These are phyloP conservation scores for Rhinolophus sinicus DNA, from an alignment of 2,113 vertebrate genomes.

Conservation along the genomic window DNA sequence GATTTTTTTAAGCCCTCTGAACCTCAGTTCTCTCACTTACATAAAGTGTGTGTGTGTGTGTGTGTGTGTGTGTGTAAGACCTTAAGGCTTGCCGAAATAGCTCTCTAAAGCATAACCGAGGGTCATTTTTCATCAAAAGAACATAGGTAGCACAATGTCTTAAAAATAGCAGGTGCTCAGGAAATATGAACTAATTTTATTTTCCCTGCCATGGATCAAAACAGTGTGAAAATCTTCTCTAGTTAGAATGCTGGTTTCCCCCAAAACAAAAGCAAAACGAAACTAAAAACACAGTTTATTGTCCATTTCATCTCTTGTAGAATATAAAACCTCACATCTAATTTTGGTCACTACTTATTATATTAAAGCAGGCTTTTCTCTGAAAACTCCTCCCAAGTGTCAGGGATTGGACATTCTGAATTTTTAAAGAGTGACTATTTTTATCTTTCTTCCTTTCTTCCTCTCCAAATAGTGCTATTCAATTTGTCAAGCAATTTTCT, in stretches of 20 bases:
- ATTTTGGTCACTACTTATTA: conserved; percentile 57
- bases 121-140: background rate
- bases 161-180: background rate
- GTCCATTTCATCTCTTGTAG: conserved; percentile 48
- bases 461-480: conserved; percentile 34
- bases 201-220: conserved; percentile 49
- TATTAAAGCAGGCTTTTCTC: conserved; percentile 58
- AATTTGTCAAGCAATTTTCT: conserved; percentile 47
- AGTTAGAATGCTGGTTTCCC: conserved; percentile 30
- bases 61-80: background rate
- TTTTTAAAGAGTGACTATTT: conserved; percentile 71
- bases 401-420: conserved; percentile 40
- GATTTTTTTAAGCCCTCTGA: background rate
- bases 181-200: conserved; percentile 8
- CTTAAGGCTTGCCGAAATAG: background rate
- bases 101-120: background rate
- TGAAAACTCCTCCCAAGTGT: background rate
- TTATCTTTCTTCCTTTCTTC: conserved; percentile 51
- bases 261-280: conserved; percentile 53
- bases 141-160: background rate
- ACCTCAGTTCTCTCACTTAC: background rate
- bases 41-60: background rate
- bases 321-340: conserved; percentile 57
- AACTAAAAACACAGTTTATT: conserved; percentile 66
- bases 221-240: conserved; percentile 62